Evolutionary conservation across 2,797 vertebrate genomes (phyloP), one percentile per base, ranked within the genome.

Genomic region (Microcaecilia unicolor): DNA sequence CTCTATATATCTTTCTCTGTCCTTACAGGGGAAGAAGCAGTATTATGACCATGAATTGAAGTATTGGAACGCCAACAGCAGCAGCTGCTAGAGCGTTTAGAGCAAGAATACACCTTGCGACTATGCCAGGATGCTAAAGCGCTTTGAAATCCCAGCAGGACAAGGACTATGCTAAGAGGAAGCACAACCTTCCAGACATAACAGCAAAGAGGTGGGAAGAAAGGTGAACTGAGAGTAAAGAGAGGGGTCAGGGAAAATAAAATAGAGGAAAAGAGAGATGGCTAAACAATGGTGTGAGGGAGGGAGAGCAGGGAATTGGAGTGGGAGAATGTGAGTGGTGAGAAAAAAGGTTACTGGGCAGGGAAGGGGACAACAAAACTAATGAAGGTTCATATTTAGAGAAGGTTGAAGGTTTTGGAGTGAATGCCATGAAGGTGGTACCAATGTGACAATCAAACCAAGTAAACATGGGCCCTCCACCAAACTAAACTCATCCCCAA

Each of bases 1-100:
- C n/a, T n/a, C n/a, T n/a, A n/a, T n/a, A n/a, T n/a, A n/a, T n/a
- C n/a, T n/a, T n/a, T 28, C 15, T 34, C 12, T 38, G 13, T 3
- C 15, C 9, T 9, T 33, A 20, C 47, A 83, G 80, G 62, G 67
- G 33, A 81, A 82, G 59, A 82, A 81, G 51, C 60, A 67, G 17
- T 71, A 79, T 24, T 83, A 83, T 1, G 76, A 79, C 9, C 48
- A 58, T 8, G 76, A 84, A 49, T 84, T 31, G 75, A 83, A 49
- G 45, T 40, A 10, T 36, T 52, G 22, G 78, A 77, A 37, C 63
- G 59, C 18, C 58, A 59, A 33, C 61, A 61, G 25, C 46, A 11
- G 35, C 78, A 77, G 43, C 59, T 63, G 27, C 66, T 54, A 15
- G 44, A 55, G 8, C 48, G 49, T 2, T 64, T 72, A 53, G 81